Evolutionary conservation across 2,797 vertebrate genomes (phyloP), one percentile per base, ranked within the genome.

Genomic region (Phyllotis vaccarum): DNA sequence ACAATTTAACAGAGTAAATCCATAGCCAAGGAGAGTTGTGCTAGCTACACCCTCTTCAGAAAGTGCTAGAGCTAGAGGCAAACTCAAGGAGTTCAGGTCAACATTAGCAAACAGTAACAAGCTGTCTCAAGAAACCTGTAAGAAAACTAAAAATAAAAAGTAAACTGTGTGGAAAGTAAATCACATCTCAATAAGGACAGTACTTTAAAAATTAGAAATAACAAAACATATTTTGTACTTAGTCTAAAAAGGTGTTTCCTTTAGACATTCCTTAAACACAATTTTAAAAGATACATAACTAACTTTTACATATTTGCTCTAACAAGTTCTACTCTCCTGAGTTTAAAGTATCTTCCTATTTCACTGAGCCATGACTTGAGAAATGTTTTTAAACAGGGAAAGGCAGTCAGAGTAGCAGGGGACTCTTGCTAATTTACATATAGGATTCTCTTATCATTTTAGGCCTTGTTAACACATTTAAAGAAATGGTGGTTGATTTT

Each of bases 311-410:
- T 4, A 93, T 75, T 31, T 88, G 79, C 79, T 96, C 34, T 75
- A 68, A 79, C 76, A 92, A 92, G 89, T 96, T 97, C 92, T 90
- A 93, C 34, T 90, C 31, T 76, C 96, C 86, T 80, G 19, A 95
- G n/a, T 66, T 80, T 68, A 76, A 92, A 81, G 13, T 70, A 19
- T 64, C 24, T 85, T 86, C 76, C 6, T 58, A 43, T 90, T 93
- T 94, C 79, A 64, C 29, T 94, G 91, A 97, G 83, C 91, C 75
- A 87, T 85, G 75, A 34, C 68, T 37, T 58, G 14, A 90, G 24
- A 95, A 34, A 13, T 68, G 17, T 79, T 95, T 92, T 21, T 93
- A 37, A 96, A 89, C 94, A 94, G 19, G 11, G 9, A 81, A 79
- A 96, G 19, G 43, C 34, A 52, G 37, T 78, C 37, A 83, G 11